Evolutionary conservation across 2,888 invertebrate species (phyloP).

Genomic region (Buathra laborator): DNA sequence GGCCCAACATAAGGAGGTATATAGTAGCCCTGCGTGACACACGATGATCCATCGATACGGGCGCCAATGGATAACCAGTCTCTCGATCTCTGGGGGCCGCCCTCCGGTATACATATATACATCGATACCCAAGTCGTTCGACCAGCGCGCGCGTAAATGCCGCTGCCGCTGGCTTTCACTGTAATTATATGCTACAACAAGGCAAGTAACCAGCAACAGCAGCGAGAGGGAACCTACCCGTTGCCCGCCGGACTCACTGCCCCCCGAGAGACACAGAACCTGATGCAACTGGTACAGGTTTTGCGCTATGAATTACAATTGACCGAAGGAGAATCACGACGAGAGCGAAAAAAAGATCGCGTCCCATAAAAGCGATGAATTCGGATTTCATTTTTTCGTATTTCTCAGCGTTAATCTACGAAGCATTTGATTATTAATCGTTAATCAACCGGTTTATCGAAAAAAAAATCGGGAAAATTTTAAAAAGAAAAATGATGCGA

Average conservation of each 20-base stretch:
- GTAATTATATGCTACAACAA: constrained; percentile 78
- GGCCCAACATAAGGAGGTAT: no score
- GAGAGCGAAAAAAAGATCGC: constrained; percentile 33
- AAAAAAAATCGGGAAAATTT: no score
- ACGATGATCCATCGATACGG: constrained; percentile 58
- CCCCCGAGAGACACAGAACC: constrained; percentile 61
- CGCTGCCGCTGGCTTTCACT: constrained; percentile 78
- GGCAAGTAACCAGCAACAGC: constrained; percentile 36
- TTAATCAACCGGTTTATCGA: no score
- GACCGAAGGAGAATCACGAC: constrained; percentile 57
- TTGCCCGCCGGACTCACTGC: constrained; percentile 56
- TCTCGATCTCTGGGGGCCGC: constrained; percentile 41
- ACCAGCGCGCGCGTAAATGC: constrained; percentile 58
- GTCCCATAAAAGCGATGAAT: no score
- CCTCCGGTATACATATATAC: constrained; percentile 2
- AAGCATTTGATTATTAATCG: no score
- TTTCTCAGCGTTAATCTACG: no score
- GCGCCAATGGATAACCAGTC: constrained; percentile 64
- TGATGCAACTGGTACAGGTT: constrained; percentile 79
- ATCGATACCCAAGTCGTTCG: constrained; percentile 60
- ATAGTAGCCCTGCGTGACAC: constrained; percentile 33
- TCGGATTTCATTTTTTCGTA: no score
- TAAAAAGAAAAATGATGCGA: no score
- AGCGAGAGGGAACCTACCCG: constrained; percentile 53
- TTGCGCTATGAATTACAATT: constrained; percentile 78